Evolutionary conservation across 2,113 vertebrate genomes (phyloP), one percentile per base, ranked within the genome.

Genomic region (Actinemys pallida): DNA sequence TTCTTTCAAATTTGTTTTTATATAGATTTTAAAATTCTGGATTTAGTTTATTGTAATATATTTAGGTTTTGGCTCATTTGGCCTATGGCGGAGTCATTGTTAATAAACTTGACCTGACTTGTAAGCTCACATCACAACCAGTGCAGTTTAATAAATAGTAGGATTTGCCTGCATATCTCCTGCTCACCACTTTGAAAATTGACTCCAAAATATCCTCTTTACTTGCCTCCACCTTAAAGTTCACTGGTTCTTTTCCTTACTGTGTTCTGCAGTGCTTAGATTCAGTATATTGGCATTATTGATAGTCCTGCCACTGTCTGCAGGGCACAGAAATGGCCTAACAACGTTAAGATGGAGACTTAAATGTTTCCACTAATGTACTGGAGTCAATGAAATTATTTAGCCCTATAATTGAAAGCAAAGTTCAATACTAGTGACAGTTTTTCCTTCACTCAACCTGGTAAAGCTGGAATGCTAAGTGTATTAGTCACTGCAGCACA

Each of bases 401-500:
- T 90, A 91, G 49, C 39, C 53, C 57, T 88, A 56, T 49, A 87
- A 82, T 56, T 81, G 87, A 96, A 93, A 95, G 49, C 12, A 29
- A 39, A 27, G 78, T 92, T 90, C 83, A 59, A 83, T 31, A 65
- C 14, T 47, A 9, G 24, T 49, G 65, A 59, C 47, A 89, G 95
- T 84, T 95, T 93, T 42, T 47, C 29, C 54, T 29, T 88, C 31
- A 13, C 83, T 84, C 76, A 81, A 80, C 49, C 35, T 80, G 75
- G 81, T 86, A 0, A 0, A 93, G 72, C 12, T 80, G 89, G 65
- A 84, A 62, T 1, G 0, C 57, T 87, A 90, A 88, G 83, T 78
- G 52, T 6, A 5, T 81, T 83, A 81, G 35, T 76, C 87, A 56
- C 0, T 90, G 59, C 75, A 93, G 57, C 52, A 35, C 62, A 9